Evolutionary conservation across 92 coral and sea anemone species (phyloP).

Genomic region (Zoanthus gigantus): DNA sequence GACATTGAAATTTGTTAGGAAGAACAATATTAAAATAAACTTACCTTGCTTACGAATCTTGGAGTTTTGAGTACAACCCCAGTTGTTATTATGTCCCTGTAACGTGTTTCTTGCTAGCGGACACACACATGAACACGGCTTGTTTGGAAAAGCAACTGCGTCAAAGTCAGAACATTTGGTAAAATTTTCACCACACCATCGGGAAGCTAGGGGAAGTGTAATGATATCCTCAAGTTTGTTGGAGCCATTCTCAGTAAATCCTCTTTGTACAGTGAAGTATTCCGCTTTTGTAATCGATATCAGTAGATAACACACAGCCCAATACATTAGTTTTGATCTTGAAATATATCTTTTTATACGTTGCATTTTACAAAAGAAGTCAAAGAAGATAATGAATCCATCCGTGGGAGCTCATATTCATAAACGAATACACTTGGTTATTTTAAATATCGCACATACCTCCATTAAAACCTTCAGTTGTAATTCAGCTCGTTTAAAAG

Average conservation of each 20-base stretch:
- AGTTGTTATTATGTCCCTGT: not conserved
- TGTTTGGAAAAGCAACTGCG: not conserved
- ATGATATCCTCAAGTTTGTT: slow-evolving; percentile 31
- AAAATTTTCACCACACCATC: not conserved
- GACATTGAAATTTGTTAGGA: too few relatives aligned
- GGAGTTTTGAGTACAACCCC: not conserved
- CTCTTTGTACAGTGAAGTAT: slow-evolving; percentile 11
- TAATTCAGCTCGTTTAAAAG: too few relatives aligned
- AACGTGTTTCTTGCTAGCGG: slow-evolving; percentile 3
- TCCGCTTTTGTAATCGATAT: slow-evolving; percentile 8
- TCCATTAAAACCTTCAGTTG: too few relatives aligned
- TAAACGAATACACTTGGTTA: not conserved
- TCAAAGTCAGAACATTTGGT: not conserved
- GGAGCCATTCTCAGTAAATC: slow-evolving; percentile 18
- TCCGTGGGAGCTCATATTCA: not conserved
- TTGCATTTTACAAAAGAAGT: not conserved
- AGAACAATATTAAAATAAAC: not conserved
- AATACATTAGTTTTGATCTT: not conserved
- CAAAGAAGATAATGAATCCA: not conserved
- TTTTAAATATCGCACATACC: too few relatives aligned
- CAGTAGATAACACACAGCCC: not conserved
- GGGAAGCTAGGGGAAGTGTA: not conserved
- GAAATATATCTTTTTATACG: not conserved
- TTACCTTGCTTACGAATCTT: slow-evolving; percentile 10
- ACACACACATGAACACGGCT: slow-evolving; percentile 24